A percentile compares a stretch with the other conserved stretches of the same genome.
These are phyloP conservation scores for Oceanites oceanicus DNA, from an alignment of 2,113 vertebrate genomes.

Conservation along the genomic window DNA sequence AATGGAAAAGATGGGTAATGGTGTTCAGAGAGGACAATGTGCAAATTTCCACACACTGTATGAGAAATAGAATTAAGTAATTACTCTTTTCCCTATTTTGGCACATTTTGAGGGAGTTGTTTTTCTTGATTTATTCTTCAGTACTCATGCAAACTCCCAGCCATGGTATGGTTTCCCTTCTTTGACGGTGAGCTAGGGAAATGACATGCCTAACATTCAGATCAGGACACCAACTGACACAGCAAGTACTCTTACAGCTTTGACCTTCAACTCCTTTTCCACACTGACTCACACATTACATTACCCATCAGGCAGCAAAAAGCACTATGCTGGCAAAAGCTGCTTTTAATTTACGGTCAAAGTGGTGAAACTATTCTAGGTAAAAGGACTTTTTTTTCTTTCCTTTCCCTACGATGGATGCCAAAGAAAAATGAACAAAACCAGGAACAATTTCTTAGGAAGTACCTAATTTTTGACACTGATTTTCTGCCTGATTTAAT, in stretches of 20 bases:
- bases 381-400: neutral
- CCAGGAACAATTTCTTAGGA: conserved; percentile 27
- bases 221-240: neutral
- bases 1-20: neutral
- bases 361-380: conserved; percentile 26
- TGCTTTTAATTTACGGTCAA: conserved; percentile 12
- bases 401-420: neutral
- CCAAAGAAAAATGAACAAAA: conserved; percentile 38
- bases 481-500: conserved; percentile 37
- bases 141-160: neutral
- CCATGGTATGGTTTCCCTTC: neutral
- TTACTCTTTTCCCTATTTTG: neutral
- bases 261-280: conserved; percentile 10
- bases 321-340: conserved; percentile 29
- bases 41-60: neutral
- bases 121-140: neutral
- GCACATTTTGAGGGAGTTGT: neutral
- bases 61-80: neutral
- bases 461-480: conserved; percentile 46
- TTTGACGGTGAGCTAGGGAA: conserved; percentile 29
- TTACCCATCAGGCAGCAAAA: conserved; percentile 63
- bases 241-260: conserved; percentile 8
- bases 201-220: conserved; percentile 13
- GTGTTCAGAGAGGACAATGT: neutral
- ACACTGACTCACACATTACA: conserved; percentile 15